Evolutionary conservation across 2,888 invertebrate genomes (phyloP).

Genomic region (Drosophila algonquin): DNA sequence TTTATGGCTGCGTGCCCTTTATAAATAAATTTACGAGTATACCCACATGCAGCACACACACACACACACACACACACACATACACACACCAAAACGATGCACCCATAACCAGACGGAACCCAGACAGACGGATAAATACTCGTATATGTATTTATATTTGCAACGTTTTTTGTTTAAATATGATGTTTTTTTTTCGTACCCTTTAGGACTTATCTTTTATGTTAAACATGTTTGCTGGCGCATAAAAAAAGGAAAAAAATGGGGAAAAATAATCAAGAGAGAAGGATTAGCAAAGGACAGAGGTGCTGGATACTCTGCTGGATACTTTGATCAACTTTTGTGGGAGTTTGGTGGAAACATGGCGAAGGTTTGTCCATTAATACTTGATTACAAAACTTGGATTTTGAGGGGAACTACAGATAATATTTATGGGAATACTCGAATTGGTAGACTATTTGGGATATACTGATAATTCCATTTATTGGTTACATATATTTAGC

Average conservation of each 20-base stretch:
- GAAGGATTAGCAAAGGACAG: background rate
- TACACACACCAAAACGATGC: background rate
- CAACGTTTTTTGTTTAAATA: slow-evolving; percentile 33
- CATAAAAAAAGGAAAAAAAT: slow-evolving; percentile 12
- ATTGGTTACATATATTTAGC: no score
- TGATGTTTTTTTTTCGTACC: slow-evolving; percentile 2
- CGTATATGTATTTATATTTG: slow-evolving; percentile 19
- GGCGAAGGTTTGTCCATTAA: no score
- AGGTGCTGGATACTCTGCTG: background rate
- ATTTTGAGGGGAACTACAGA: no score
- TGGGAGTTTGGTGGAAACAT: no score
- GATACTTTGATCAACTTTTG: no score
- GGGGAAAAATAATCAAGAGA: background rate
- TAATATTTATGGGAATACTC: no score
- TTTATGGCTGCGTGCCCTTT: slow-evolving; percentile 52
- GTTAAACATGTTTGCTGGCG: slow-evolving; percentile 42
- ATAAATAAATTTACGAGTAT: slow-evolving; percentile 34
- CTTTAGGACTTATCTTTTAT: slow-evolving; percentile 37
- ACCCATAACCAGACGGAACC: background rate
- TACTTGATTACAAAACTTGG: no score
- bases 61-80: slow-evolving; percentile 18
- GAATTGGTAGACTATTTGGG: no score
- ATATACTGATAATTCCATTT: no score
- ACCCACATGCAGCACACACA: slow-evolving; percentile 21
- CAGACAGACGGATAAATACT: slow-evolving; percentile 6